Base-by-base conservation (phyloP, 1,140 invertebrate species). In the Potamilus streckersoni region DNA sequence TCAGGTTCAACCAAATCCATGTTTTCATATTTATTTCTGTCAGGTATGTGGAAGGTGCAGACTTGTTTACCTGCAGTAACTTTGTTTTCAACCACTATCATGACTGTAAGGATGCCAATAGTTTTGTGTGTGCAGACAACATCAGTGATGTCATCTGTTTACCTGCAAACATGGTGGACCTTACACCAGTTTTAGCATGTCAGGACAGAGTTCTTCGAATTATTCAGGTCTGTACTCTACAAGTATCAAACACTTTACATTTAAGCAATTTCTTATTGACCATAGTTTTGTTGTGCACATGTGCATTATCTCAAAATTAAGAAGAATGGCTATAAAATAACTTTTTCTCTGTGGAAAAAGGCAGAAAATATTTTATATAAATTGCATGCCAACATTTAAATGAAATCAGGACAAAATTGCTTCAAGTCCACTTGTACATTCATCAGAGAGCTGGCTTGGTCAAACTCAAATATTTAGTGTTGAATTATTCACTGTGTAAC, bases 51-150 rank as follows among this genome's bases (percentile, higher is more conserved):
- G 92, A 93, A 83, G 95, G 94, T 74, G 92, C 94, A 81, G 94
- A 97, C 89, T 89, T 97, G 65, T 93, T 96, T 73, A 92, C 95
- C 0, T 93, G 94, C 87, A 95, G 95, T 38, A 93, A 93, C 80
- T 95, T 95, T 90, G 92, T 95, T 23, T 95, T 94, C 88, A 96
- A 94, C 83, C 94, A 96, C 80, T 97, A 95, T 86, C 92, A 93
- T 81, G 95, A 97, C 87, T 96, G 95, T 82, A 89, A 95, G 85
- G 95, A 95, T 80, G 91, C 92, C 15, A 94, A 96, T 83, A 94
- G 94, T 55, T 96, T 94, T 87, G 86, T 96, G 23, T 94, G 93
- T 80, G 93, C 93, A 17, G 96, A 97, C 90, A 93, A 92, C 82
- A 95, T 97, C 73, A 93, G 93, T 74, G 95, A 96, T 87, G 92